Evolutionary conservation across 1,140 invertebrate genomes (phyloP).

Genomic region (Pseudachorutes palmiensis): DNA sequence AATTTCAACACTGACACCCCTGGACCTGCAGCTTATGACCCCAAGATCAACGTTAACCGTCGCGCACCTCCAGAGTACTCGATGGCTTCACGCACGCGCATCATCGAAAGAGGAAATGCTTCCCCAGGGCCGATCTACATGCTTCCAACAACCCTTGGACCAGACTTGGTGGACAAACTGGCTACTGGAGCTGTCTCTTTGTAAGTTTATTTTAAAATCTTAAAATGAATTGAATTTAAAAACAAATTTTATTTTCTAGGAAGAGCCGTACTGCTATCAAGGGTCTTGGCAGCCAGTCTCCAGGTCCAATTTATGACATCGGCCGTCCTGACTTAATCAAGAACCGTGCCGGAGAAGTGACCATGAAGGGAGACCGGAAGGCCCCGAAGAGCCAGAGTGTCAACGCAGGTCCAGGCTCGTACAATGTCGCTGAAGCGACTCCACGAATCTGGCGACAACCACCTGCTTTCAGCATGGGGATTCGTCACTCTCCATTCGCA

Average conservation of each 20-base stretch:
- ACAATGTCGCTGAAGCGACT: slow-evolving; percentile 18
- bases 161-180: slow-evolving; percentile 27
- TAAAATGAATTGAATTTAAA: neutral
- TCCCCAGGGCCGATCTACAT: slow-evolving; percentile 36
- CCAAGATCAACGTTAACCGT: slow-evolving; percentile 32
- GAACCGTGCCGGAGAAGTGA: slow-evolving; percentile 21
- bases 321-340: slow-evolving; percentile 30
- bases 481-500: slow-evolving; percentile 30
- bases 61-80: slow-evolving; percentile 25
- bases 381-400: slow-evolving; percentile 20
- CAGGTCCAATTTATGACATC: slow-evolving; percentile 30
- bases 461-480: slow-evolving; percentile 30
- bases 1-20: slow-evolving; percentile 16
- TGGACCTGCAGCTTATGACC: slow-evolving; percentile 32
- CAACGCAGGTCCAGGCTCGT: slow-evolving; percentile 28
- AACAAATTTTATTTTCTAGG: slow-evolving; percentile 11
- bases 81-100: slow-evolving; percentile 15
- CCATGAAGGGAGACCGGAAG: slow-evolving; percentile 29
- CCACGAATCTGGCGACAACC: slow-evolving; percentile 16
- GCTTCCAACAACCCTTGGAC: slow-evolving; percentile 29
- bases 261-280: slow-evolving; percentile 19
- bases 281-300: slow-evolving; percentile 12
- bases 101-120: slow-evolving; percentile 19
- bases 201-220: slow-evolving; percentile 18
- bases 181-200: slow-evolving; percentile 26